Base-by-base conservation (phyloP, 1,140 invertebrate genomes). In the Papilio glaucus region DNA sequence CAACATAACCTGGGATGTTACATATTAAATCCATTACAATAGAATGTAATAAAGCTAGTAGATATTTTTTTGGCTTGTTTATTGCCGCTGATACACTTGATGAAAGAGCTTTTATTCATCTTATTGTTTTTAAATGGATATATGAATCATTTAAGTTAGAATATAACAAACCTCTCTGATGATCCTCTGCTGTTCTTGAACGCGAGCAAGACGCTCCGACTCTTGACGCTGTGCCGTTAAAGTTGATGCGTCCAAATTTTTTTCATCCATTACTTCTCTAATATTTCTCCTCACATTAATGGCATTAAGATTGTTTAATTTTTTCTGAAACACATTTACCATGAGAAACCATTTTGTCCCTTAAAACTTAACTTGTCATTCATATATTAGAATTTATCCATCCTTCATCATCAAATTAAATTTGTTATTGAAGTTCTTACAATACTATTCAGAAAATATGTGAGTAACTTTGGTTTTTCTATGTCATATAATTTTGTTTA, bases 151-250 rank as follows among this genome's bases (percentile, higher is more conserved):
- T 60, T 37, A 67, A 37, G 1, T 73, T 71, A 29, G 26, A 71
- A 60, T 41, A 53, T 53, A 12, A 33, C 15, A 41, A 15, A 92
- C 90, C 88, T 97, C 96, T 76, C 96, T 95, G 77, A 97, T 96
- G 65, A 96, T 95, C 80, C 95, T 95, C 81, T 97, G 97, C 81
- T 97, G 96, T 81, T 97, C 97, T 84, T 97, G 97, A 29, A 98
- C 96, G n/a, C 97, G 93, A 13, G 96, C 94, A 62, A 97, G 92
- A 85, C 98, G 94, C 85, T 99, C 98, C 79, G 96, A 96, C 92
- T 99, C 98, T 86, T 98, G 98, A 38, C 97, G 94, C 87, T 99
- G 98, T 2, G 98, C 98, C 24, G 96, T 96, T n/a, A 98, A 85
- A 6, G 98, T 99, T 8, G 97, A 96, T 77, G 97, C 96, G 85